Percentiles rank a stretch among this genome's conserved stretches.
These are phyloP conservation scores for Dolichallabes microphthalmus DNA, from an alignment of 2,113 vertebrate genomes.

Conservation along the genomic window DNA sequence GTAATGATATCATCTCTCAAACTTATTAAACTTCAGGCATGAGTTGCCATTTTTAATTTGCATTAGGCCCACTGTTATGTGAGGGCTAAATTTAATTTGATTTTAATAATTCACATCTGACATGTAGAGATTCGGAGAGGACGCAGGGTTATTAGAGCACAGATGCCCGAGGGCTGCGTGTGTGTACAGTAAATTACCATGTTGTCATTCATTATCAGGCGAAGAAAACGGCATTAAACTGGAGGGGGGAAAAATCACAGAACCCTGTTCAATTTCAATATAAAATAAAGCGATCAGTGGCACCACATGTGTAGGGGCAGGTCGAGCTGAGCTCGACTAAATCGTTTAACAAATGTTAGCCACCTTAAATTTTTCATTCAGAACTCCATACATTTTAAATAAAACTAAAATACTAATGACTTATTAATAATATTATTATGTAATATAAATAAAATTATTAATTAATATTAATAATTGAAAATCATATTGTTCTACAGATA, in stretches of 20 bases:
- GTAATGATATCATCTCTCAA: slow-evolving; percentile 66
- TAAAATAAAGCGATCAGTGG: slow-evolving; percentile 13
- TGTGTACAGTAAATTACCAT: slow-evolving; percentile 56
- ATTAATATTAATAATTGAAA: background rate
- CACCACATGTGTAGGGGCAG: background rate
- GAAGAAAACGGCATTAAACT: slow-evolving; percentile 57
- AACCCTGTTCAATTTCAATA: slow-evolving; percentile 12
- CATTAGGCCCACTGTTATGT: slow-evolving; percentile 69
- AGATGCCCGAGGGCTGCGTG: slow-evolving; percentile 59
- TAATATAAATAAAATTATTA: no score
- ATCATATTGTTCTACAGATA: background rate
- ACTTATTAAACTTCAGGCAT: slow-evolving; percentile 71
- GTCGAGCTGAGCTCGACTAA: background rate
- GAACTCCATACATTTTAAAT: background rate
- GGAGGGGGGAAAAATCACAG: slow-evolving; percentile 9
- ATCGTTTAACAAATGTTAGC: background rate
- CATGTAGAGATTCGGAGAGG: slow-evolving; percentile 67
- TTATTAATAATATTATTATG: background rate
- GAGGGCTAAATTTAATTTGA: slow-evolving; percentile 76
- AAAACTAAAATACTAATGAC: background rate
- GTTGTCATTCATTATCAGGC: slow-evolving; percentile 59
- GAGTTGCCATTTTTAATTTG: slow-evolving; percentile 73
- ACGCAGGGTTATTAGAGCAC: slow-evolving; percentile 65
- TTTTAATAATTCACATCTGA: slow-evolving; percentile 76
- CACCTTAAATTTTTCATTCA: background rate